These are phyloP conservation scores for Drosophila gaucha DNA, from an alignment of 2,888 invertebrate species.

Conservation along the genomic window DNA sequence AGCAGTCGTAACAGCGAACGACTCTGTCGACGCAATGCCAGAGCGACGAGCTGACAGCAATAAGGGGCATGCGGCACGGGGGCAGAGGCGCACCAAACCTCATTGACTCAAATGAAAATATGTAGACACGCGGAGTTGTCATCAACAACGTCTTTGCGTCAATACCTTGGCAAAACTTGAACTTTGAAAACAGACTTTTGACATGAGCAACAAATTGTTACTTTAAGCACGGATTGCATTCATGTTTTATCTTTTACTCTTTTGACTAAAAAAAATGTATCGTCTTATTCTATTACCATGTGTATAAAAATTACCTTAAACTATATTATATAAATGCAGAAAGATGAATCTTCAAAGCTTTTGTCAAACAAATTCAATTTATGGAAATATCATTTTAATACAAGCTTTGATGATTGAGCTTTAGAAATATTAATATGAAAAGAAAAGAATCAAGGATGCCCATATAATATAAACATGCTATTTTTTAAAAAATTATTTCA, in stretches of 20 bases:
- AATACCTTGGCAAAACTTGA: conserved; percentile 27
- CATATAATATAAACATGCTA: too few species aligned
- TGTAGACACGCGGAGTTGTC: conserved; percentile 53
- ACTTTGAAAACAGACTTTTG: conserved; percentile 32
- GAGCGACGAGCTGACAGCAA: conserved; percentile 23
- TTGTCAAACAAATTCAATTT: too few species aligned
- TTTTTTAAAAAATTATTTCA: too few species aligned
- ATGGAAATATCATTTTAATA: too few species aligned
- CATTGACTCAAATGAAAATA: conserved; percentile 35
- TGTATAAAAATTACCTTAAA: too few species aligned
- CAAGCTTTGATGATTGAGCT: too few species aligned
- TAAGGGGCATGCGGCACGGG: conserved; percentile 22
- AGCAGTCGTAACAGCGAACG: conserved; percentile 23
- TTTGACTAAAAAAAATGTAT: neutral
- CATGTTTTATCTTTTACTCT: neutral
- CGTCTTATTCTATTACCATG: neutral
- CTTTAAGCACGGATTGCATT: neutral
- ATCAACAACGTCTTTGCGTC: conserved; percentile 21
- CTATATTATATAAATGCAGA: too few species aligned
- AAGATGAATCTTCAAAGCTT: too few species aligned
- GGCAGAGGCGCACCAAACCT: conserved; percentile 8
- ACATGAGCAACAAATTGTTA: conserved; percentile 16
- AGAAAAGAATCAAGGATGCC: too few species aligned
- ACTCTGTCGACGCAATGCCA: conserved; percentile 34
- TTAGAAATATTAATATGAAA: too few species aligned